Conservation (phyloP, 2,113 vertebrate genomes). For the Rhynchomys soricoides region DNA sequence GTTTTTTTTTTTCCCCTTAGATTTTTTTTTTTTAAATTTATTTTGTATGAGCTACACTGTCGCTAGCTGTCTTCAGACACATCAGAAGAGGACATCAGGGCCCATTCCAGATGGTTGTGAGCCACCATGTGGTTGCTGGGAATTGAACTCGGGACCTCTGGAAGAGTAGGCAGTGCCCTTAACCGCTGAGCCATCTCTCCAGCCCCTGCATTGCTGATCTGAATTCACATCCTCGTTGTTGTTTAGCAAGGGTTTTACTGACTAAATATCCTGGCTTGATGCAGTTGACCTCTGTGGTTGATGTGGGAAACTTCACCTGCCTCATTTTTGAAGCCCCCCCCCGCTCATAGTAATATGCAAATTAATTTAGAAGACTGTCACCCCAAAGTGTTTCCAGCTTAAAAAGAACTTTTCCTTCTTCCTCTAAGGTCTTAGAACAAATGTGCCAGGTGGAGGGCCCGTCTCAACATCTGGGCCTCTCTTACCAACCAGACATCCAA, state of each 20-base stretch:
- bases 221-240: not conserved
- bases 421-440: not conserved
- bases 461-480: not conserved
- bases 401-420: not conserved
- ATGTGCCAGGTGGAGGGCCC: not conserved
- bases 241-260: not conserved
- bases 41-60: too few species aligned
- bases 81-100: too few species aligned
- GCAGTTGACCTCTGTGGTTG: not conserved
- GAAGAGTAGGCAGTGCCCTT: too few species aligned
- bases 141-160: too few species aligned
- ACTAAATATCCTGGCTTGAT: not conserved
- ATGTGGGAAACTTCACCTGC: not conserved
- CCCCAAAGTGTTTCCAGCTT: not conserved
- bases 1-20: too few species aligned
- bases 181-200: too few species aligned
- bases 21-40: too few species aligned
- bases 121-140: too few species aligned
- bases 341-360: not conserved
- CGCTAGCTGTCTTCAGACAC: too few species aligned
- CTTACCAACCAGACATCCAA: not conserved
- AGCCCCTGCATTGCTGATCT: not conserved
- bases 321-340: not conserved
- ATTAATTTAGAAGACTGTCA: not conserved
- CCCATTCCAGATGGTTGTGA: too few species aligned